These are phyloP conservation scores for Agriotes lineatus DNA, from an alignment of 2,888 invertebrate species.

Conservation along the genomic window DNA sequence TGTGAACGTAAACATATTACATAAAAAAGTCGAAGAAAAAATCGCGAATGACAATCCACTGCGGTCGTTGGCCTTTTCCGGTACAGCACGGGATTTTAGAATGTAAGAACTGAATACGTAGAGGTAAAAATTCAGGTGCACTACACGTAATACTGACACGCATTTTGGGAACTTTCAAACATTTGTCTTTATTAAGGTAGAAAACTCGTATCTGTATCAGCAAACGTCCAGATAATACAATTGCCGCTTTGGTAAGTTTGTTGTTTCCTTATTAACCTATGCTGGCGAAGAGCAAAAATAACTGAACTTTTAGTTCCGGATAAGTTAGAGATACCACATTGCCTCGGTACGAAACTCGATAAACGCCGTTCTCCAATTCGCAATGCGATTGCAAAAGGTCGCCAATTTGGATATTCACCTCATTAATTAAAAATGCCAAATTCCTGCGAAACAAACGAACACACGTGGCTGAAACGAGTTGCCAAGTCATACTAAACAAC, in stretches of 20 bases:
- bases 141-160: constrained; percentile 51
- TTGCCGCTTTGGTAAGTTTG: neutral
- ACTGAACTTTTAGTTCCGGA: no score
- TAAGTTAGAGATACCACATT: no score
- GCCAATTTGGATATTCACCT: no score
- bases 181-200: constrained; percentile 46
- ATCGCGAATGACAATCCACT: constrained; percentile 50
- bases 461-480: no score
- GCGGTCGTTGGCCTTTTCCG: constrained; percentile 50
- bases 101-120: constrained; percentile 42
- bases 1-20: constrained; percentile 48
- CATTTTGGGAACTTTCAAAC: constrained; percentile 52
- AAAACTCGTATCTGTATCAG: constrained; percentile 28
- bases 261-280: constrained; percentile 5
- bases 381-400: no score
- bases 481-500: no score
- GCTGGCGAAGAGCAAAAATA: neutral
- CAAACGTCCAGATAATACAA: constrained; percentile 9
- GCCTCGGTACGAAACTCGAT: no score
- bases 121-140: constrained; percentile 41
- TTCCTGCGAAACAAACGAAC: no score
- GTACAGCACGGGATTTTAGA: constrained; percentile 48
- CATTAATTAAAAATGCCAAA: no score
- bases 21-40: constrained; percentile 47
- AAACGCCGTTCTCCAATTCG: no score